A percentile compares a stretch with the other conserved stretches of the same genome.
These are phyloP conservation scores for Heloderma charlesbogerti DNA, from an alignment of 2,113 vertebrate species.

Conservation along the genomic window DNA sequence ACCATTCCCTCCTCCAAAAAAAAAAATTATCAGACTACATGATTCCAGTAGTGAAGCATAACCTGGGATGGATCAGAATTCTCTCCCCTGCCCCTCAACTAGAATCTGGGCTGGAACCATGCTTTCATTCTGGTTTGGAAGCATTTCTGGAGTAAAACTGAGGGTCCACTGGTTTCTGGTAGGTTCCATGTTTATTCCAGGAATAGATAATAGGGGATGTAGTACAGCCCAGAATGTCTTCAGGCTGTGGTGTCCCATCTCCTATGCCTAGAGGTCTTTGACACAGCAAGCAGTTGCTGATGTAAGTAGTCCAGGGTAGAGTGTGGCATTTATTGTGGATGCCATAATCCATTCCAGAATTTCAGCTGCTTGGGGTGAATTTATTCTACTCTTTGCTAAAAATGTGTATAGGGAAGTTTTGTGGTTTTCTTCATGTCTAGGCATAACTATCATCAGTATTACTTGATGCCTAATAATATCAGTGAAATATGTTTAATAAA, in stretches of 20 bases:
- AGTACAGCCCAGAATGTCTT: neutral
- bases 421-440: neutral
- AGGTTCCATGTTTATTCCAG: neutral
- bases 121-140: neutral
- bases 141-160: neutral
- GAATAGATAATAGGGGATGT: neutral
- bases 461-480: neutral
- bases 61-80: too few species aligned
- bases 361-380: neutral
- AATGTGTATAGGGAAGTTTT: too few species aligned
- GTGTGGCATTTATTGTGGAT: neutral
- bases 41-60: too few species aligned
- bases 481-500: neutral
- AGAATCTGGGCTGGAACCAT: neutral
- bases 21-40: too few species aligned
- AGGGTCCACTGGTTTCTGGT: neutral
- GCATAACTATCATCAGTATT: neutral
- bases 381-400: neutral
- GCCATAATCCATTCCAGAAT: neutral
- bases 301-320: neutral
- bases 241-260: neutral
- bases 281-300: neutral
- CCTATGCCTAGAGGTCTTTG: neutral
- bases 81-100: neutral
- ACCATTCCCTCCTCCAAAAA: neutral